Evolutionary conservation across 2,797 vertebrate genomes (phyloP), one percentile per base, ranked within the genome.

Genomic region (Pangasius krempfi): DNA sequence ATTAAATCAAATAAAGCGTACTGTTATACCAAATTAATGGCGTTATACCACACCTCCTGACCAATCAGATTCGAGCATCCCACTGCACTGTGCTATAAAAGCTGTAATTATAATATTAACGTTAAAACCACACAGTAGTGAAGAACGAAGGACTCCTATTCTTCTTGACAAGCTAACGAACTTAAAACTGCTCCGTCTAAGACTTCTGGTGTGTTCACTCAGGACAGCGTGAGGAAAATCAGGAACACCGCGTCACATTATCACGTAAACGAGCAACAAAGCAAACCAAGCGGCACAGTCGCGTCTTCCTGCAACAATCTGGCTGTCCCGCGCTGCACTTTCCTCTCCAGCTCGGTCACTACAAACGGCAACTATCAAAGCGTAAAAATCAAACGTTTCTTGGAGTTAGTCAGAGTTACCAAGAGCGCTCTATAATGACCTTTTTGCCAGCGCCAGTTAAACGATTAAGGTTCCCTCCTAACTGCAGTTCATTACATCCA

Each of bases 251-350:
- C 78, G 87, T 91, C 91, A 88, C 88, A 92, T 93, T 93, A 92
- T 90, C 90, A 92, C 92, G 91, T 89, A 91, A 93, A 92, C 90
- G 88, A 68, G 88, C 87, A 88, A 88, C 91, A 91, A 93, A 93
- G 89, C 91, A 81, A 89, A 40, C 40, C 40, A 40, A 40, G 40
- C 30, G 64, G 30, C 85, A 83, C 86, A 87, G 37, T 1, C 1
- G 62, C 76, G 78, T 84, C 86, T 72, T 85, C 88, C 86, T 88
- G 78, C 85, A 60, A 40, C 91, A 85, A 80, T 82, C 86, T 25
- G 33, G 79, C 85, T 84, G 72, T 85, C 88, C 88, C 83, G 88
- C 83, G 85, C 90, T 88, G 90, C 90, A 85, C 40, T 82, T 75
- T 91, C 73, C 78, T 88, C 87, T 88, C 44, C 30, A 75, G 81